These are phyloP conservation scores for Tichodroma muraria DNA, from an alignment of 2,113 vertebrate species.

Conservation along the genomic window DNA sequence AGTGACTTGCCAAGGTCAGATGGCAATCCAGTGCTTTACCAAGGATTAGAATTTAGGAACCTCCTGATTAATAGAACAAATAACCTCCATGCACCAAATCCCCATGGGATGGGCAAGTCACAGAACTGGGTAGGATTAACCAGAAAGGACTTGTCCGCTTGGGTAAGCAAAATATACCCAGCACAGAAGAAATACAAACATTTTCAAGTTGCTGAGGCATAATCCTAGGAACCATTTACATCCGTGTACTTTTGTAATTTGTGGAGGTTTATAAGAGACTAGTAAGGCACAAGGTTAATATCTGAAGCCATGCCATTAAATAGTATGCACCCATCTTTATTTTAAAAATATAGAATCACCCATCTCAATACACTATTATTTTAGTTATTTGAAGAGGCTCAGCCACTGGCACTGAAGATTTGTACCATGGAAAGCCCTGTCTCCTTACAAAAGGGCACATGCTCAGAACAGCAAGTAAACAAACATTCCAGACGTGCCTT, in stretches of 20 bases:
- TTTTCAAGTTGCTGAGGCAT: slow-evolving; percentile 52
- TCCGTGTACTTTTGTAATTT: not conserved
- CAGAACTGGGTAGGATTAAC: slow-evolving; percentile 65
- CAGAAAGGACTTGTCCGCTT: slow-evolving; percentile 60
- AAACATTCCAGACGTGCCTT: slow-evolving; percentile 56
- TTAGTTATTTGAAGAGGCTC: slow-evolving; percentile 31
- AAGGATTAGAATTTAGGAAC: slow-evolving; percentile 71
- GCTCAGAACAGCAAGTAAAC: slow-evolving; percentile 57
- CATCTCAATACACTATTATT: not conserved
- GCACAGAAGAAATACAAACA: slow-evolving; percentile 64
- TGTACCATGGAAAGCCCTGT: not conserved
- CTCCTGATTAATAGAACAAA: slow-evolving; percentile 70
- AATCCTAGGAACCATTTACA: slow-evolving; percentile 42
- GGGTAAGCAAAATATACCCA: slow-evolving; percentile 61
- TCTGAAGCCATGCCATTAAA: not conserved
- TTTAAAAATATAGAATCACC: not conserved
- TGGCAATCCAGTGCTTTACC: slow-evolving; percentile 64
- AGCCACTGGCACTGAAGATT: not conserved
- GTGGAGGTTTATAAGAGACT: slow-evolving; percentile 4
- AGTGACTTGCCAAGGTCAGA: slow-evolving; percentile 66
- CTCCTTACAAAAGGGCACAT: slow-evolving; percentile 54
- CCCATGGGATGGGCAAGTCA: slow-evolving; percentile 53
- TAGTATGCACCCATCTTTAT: not conserved
- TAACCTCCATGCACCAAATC: slow-evolving; percentile 63
- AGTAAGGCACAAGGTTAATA: not conserved